Base-by-base conservation (phyloP, 1,140 invertebrate species). In the Halyomorpha halys region DNA sequence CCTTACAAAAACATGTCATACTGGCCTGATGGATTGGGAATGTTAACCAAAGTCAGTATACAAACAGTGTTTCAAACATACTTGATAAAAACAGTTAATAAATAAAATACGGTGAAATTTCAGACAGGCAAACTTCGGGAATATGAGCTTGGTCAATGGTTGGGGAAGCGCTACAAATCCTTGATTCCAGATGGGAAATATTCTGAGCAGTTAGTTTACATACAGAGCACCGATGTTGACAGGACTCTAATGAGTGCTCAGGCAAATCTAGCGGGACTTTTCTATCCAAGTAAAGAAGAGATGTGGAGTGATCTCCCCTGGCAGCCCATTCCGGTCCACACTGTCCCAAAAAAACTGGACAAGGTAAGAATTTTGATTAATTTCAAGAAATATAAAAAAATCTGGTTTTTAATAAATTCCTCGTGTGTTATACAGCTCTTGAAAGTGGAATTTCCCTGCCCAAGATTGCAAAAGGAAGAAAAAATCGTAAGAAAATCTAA, bases 251-350 rank as follows among this genome's bases (percentile, higher is more conserved):
- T 93, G 87, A 94, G 90, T 69, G 93, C 90, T 0, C 79, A 87
- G 73, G 78, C 83, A 2, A 86, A 92, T 76, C 77, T 95, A 63
- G 91, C 91, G 63, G 90, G 90, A 6, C 66, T 81, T 16, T 91
- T 85, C 72, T 87, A 89, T 11, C 82, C 83, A 0, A 70, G 71
- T 15, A 76, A 75, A 8, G 44, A 65, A 3, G 72, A 80, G 62
- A 65, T 83, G 4, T 94, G 90, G 87, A 63, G 69, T 0, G 66
- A 81, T 3, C 72, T 94, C 1, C 70, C 75, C 11, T 97, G 93
- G 93, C 91, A 94, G 74, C 92, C 93, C 0, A 89, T 96, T 69
- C 90, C 93, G 0, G 80, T 96, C 13, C 90, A 94, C 69, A 90
- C 91, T 0, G 69, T 78, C 18, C 85, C 87, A 0, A 78, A 84